Evolutionary conservation across 2,113 vertebrate genomes (phyloP), one percentile per base, ranked within the genome.

Genomic region (Diadophis punctatus): DNA sequence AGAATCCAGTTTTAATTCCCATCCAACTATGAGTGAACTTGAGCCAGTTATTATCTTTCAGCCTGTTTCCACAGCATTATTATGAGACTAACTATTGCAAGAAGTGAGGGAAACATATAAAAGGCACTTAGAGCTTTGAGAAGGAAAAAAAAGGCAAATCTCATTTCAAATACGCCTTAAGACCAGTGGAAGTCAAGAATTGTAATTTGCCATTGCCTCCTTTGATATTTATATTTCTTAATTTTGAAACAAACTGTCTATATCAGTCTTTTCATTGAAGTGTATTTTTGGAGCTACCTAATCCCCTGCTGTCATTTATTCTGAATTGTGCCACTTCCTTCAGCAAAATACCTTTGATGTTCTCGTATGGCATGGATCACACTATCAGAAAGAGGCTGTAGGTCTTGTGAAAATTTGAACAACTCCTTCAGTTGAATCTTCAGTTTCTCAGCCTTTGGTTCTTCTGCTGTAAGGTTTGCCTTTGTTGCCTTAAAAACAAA

Each of bases 351-450:
- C 99, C 99, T 98, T 94, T 98, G 98, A 94, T 98, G 98, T 16
- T 98, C 98, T 94, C 97, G 98, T 89, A 99, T 96, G n/a, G 98
- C 97, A 2, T 97, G 96, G 22, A 99, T 96, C 60, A 99, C 97
- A 0, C 97, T 97, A 7, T 98, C 97, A 23, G 98, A 97, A 0
- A 99, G 97, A 0, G 96, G 97, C 52, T 97, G 97, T 0, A 97
- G 97, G 91, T 99, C 98, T 8, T 97, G 97, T 0, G 98, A 97
- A 96, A 98, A 98, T 90, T 94, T 94, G 60, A 98, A 97, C 51
- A 99, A 97, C 49, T 98, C 98, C 95, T 98, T 99, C 84, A 99
- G 98, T 94, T 98, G 98, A 68, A 96, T 92, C 95, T 99, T 99
- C 85, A 99, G 97, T 88, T 96, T 94, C 90, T 98, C 98, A 91